phyloP scores from a whole-genome alignment of 2,888 invertebrate genomes.

The Callyntrura guangdongensis region DNA sequence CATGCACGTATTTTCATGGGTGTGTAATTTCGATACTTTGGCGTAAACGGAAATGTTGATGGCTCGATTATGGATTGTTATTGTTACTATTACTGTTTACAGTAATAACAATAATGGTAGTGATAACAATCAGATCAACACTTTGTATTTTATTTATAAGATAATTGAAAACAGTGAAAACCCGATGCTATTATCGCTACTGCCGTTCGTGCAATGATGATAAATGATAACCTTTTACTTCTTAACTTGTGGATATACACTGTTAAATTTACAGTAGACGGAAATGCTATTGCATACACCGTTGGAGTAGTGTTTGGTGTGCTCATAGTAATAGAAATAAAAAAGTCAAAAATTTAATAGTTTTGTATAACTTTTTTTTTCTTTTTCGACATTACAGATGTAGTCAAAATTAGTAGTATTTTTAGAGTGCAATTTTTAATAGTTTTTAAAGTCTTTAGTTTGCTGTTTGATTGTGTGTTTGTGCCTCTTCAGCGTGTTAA shows the following conservation, averaged over 20 bases:
- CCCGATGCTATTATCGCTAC: neutral
- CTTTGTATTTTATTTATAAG: too few relatives aligned
- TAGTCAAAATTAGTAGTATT: neutral
- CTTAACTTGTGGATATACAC: neutral
- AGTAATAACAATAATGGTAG: neutral
- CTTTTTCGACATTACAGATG: neutral
- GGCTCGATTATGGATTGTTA: neutral
- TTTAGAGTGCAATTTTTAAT: neutral
- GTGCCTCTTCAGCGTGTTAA: neutral
- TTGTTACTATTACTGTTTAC: neutral
- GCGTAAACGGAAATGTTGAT: neutral
- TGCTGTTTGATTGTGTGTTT: slow-evolving; percentile 40
- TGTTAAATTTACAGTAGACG: neutral
- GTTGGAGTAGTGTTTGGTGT: slow-evolving; percentile 37
- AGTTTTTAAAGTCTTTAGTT: neutral
- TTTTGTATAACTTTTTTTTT: neutral
- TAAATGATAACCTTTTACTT: neutral
- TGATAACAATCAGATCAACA: too few relatives aligned
- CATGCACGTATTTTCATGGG: neutral
- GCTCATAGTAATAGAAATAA: neutral
- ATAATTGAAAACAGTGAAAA: neutral
- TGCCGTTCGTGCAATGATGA: slow-evolving; percentile 14
- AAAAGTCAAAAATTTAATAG: neutral
- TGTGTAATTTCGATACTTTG: neutral
- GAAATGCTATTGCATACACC: neutral